phyloP scores from a whole-genome alignment of 2,113 vertebrate genomes.

The Dromas ardeola region DNA sequence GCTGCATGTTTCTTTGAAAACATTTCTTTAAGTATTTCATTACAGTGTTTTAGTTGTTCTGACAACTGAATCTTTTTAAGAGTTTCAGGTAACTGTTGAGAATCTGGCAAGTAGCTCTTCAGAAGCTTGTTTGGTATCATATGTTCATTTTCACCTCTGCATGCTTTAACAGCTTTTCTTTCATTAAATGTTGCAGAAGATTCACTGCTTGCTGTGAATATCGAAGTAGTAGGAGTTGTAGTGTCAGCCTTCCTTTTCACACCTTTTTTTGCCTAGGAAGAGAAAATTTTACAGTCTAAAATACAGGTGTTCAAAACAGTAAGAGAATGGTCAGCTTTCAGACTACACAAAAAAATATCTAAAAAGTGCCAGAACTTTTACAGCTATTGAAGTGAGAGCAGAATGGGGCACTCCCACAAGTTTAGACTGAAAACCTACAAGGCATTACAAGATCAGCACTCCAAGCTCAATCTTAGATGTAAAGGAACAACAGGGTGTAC shows the following conservation, averaged over 20 bases:
- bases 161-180: slow-evolving; percentile 55
- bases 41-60: slow-evolving; percentile 81
- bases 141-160: slow-evolving; percentile 50
- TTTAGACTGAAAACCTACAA: not conserved
- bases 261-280: slow-evolving; percentile 79
- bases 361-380: not conserved
- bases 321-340: not conserved
- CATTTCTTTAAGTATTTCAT: slow-evolving; percentile 87
- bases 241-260: slow-evolving; percentile 89
- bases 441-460: not conserved
- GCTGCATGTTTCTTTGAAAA: slow-evolving; percentile 85
- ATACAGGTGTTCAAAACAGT: not conserved
- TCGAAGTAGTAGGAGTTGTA: slow-evolving; percentile 69
- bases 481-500: not conserved
- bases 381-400: not conserved
- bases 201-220: slow-evolving; percentile 56
- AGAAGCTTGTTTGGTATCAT: slow-evolving; percentile 71
- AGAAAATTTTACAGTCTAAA: not conserved
- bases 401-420: not conserved
- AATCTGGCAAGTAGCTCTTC: slow-evolving; percentile 75
- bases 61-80: slow-evolving; percentile 67
- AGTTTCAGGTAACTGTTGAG: slow-evolving; percentile 62
- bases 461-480: not conserved
- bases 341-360: not conserved
- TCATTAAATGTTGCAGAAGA: slow-evolving; percentile 33